Evolutionary conservation across 2,113 vertebrate species (phyloP), one percentile per base, ranked within the genome.

Genomic region (Drymodes brunneopygia): DNA sequence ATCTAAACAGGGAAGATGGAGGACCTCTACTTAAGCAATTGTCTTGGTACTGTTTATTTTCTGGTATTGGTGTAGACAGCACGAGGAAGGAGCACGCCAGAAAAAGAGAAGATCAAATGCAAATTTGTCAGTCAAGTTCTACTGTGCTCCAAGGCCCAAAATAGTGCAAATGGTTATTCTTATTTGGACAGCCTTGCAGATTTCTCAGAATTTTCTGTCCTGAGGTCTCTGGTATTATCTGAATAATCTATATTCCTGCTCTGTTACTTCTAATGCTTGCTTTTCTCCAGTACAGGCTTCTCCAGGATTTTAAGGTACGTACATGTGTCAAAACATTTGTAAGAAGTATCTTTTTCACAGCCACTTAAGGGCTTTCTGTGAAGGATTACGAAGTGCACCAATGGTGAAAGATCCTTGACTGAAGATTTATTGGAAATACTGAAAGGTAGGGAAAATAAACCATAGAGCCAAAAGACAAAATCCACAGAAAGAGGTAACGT

Each of bases 251-350:
- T 65, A 45, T 72, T 70, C 6, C 21, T 91, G 24, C 36, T 86
- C 33, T 71, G 6, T 48, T 90, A 60, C 19, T 12, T 56, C n/a
- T 72, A 22, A 45, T 74, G 14, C 17, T 42, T 79, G 33, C 15
- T 81, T 77, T 89, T 73, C 67, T 92, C 47, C 29, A 60, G 36
- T 20, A 69, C 15, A 69, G 31, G 12, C 28, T 57, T 85, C 67
- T 77, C 38, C 38, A 82, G 36, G 19, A 27, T 92, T 88, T 42
- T 60, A 47, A 95, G 53, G 36, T 58, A 31, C 1, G 0, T 21
- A 8, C 5, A 3, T 7, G 19, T 24, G 11, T 35, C 48, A 57
- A n/a, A 57, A 40, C 0, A 0, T 75, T 64, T 40, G 12, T 35
- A 80, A 85, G 58, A 75, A 75, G 35, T 9, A 77, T 56, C 22